Percentiles rank a stretch among this genome's conserved stretches.
phyloP scores from a whole-genome alignment of 92 coral and sea anemone genomes.

The Palythoa heliodiscus region DNA sequence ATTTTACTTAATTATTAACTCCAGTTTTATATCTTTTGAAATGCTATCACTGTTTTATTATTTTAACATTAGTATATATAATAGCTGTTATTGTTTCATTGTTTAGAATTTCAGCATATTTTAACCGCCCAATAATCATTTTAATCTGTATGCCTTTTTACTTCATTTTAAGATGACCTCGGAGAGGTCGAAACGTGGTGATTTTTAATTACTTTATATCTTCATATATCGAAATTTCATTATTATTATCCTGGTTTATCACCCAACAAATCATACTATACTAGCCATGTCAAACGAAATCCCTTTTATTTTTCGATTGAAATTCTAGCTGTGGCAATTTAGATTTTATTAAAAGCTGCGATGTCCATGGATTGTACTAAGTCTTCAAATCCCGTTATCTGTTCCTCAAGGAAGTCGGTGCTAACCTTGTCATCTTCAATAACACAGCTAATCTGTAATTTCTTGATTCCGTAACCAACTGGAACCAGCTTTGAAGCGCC shows the following conservation, averaged over 20 bases:
- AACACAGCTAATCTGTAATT: slow-evolving; percentile 83
- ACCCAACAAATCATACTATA: neutral
- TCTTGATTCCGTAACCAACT: slow-evolving; percentile 92
- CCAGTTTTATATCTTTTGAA: too few species aligned
- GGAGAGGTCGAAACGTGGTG: too few species aligned
- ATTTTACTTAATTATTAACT: too few species aligned
- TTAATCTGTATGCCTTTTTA: too few species aligned
- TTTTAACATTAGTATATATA: too few species aligned
- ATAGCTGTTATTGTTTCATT: too few species aligned
- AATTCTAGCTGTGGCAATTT: slow-evolving; percentile 33
- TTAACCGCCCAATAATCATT: too few species aligned
- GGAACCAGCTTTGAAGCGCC: slow-evolving; percentile 90
- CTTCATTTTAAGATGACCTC: too few species aligned
- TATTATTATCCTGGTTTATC: neutral
- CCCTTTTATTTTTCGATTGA: slow-evolving; percentile 17
- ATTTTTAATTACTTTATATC: too few species aligned
- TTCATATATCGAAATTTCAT: too few species aligned
- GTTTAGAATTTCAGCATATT: too few species aligned
- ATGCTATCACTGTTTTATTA: too few species aligned
- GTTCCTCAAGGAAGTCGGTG: slow-evolving; percentile 88
- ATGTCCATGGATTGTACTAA: slow-evolving; percentile 89
- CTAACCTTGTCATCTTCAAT: slow-evolving; percentile 94
- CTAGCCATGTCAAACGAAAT: neutral
- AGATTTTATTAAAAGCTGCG: slow-evolving; percentile 95
- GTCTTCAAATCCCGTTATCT: slow-evolving; percentile 82